Percentiles rank a stretch among this genome's conserved stretches.
phyloP scores from a whole-genome alignment of 2,888 invertebrate species.

The Eristalinus sepulchralis region DNA sequence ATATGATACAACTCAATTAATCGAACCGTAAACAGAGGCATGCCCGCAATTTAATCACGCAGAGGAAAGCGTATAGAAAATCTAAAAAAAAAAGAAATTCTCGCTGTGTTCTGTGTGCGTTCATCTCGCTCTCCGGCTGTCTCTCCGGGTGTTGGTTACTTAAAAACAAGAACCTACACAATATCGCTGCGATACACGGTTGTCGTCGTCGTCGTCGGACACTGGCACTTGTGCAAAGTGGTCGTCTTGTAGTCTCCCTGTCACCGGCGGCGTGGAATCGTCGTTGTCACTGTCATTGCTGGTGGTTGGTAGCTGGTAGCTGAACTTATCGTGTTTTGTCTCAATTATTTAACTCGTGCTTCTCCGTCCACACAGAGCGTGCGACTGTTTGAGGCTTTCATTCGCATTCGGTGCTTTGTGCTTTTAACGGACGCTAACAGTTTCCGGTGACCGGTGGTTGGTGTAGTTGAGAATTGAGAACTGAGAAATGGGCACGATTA shows the following conservation, averaged over 20 bases:
- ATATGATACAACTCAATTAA: slow-evolving; percentile 30
- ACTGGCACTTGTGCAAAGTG: not conserved
- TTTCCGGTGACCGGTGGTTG: slow-evolving; percentile 34
- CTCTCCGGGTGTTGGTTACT: not conserved
- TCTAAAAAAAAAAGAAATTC: slow-evolving; percentile 2
- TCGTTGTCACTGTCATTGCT: slow-evolving; percentile 1
- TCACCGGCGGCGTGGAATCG: not conserved
- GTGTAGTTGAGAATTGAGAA: not conserved
- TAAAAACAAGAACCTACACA: not conserved
- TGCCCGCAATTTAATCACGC: slow-evolving; percentile 31
- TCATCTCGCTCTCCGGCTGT: not conserved
- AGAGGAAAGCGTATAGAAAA: slow-evolving; percentile 27
- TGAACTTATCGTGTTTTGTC: not conserved
- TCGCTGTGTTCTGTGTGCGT: not conserved
- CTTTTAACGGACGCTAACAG: slow-evolving; percentile 35
- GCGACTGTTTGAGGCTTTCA: slow-evolving; percentile 13
- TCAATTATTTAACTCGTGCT: slow-evolving; percentile 19
- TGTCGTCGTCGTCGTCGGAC: not conserved
- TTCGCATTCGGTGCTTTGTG: slow-evolving; percentile 10
- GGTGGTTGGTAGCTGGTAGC: not conserved
- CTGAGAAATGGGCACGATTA: slow-evolving; percentile 75
- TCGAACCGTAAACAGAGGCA: slow-evolving; percentile 33
- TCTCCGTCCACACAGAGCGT: slow-evolving; percentile 9
- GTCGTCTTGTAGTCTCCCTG: not conserved
- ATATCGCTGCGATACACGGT: not conserved